These are phyloP conservation scores for Larimichthys crocea DNA, from an alignment of 2,113 vertebrate species.

Conservation along the genomic window DNA sequence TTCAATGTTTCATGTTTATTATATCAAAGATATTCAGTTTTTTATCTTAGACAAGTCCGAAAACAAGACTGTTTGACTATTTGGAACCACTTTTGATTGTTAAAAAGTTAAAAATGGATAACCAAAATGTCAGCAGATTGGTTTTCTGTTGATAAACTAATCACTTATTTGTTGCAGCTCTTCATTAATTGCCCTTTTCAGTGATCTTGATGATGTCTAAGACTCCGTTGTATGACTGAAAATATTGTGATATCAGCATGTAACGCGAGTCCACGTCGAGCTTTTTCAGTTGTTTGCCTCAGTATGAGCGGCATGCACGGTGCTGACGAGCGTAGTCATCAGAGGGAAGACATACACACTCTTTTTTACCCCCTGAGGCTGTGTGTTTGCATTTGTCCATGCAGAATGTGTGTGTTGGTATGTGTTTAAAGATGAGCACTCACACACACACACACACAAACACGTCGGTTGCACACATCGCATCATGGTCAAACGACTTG, in stretches of 20 bases:
- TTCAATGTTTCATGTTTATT: not conserved
- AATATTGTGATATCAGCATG: not conserved
- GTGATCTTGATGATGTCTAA: not conserved
- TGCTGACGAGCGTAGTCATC: slow-evolving; percentile 63
- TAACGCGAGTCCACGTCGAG: slow-evolving; percentile 3
- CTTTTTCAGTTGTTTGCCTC: slow-evolving; percentile 62
- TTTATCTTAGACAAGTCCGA: not conserved
- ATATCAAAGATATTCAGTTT: not conserved
- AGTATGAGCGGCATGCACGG: slow-evolving; percentile 54
- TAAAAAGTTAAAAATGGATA: not conserved
- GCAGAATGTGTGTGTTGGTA: slow-evolving; percentile 64
- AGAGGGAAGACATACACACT: slow-evolving; percentile 39
- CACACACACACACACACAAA: slow-evolving; percentile 33
- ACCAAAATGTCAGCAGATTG: too few relatives aligned
- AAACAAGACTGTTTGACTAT: not conserved
- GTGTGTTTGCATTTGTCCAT: slow-evolving; percentile 75
- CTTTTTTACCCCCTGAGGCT: slow-evolving; percentile 40
- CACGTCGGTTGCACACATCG: slow-evolving; percentile 59
- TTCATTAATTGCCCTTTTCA: not conserved
- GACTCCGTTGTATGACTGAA: not conserved
- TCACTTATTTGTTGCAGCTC: not conserved
- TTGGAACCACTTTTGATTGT: not conserved
- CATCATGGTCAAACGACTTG: slow-evolving; percentile 75
- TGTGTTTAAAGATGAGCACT: slow-evolving; percentile 75
- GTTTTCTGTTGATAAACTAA: not conserved